Evolutionary conservation across 2,113 vertebrate genomes (phyloP), one percentile per base, ranked within the genome.

Genomic region (Romanogobio albipinnatus): DNA sequence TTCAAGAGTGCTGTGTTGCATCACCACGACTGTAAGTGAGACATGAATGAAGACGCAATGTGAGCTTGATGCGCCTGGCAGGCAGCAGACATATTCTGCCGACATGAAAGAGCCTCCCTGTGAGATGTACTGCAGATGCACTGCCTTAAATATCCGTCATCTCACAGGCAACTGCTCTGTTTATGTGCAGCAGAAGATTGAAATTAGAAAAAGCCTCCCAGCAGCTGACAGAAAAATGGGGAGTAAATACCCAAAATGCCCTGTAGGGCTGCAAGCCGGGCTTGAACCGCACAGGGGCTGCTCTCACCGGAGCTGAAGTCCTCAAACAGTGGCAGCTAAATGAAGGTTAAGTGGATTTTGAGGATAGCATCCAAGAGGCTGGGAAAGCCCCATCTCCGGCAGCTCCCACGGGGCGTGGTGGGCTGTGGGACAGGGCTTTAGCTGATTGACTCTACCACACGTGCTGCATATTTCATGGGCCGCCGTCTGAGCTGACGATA

Each of bases 391-490:
- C 89, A 86, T 90, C 89, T 88, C 85, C 85, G 10, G 51, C 84
- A 24, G 84, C 87, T 88, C 93, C 91, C 89, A 89, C 85, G 79
- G 91, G 90, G 90, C 90, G 89, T 75, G 90, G 86, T 89, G 85
- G 87, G 88, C 90, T 89, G 91, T 90, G 76, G 89, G 90, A 89
- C 90, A 51, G 84, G 89, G 74, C 89, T 91, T 90, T 86, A 90
- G 90, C 92, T 90, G 91, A 92, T 90, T 91, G 92, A 91, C 90
- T 93, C 85, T 86, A 90, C 92, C 91, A 88, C 91, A 89, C 89
- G 68, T 84, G 90, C 91, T 92, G 90, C 90, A 91, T 91, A 91
- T 93, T 93, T 92, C 89, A 94, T 90, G 90, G 71, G 86, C 84
- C 85, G 84, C 88, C 36, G 90, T 88, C 87, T 87, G 90, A 87